phyloP scores from a whole-genome alignment of 2,888 invertebrate species.

The Acrocyrtus sp. region DNA sequence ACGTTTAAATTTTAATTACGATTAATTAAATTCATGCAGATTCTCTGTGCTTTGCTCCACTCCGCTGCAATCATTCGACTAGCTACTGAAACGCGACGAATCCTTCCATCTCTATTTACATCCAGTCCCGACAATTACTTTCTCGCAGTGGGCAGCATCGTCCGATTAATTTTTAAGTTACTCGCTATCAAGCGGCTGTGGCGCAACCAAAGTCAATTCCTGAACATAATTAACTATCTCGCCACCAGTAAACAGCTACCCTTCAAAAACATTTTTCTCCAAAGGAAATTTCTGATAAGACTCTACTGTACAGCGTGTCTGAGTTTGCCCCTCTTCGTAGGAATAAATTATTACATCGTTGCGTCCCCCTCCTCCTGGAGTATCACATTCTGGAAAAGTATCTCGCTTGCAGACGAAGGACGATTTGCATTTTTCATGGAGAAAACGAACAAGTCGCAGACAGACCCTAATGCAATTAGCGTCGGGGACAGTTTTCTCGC shows the following conservation, averaged over 20 bases:
- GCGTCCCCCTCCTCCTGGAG: constrained; percentile 8
- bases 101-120: neutral
- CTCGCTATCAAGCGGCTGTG: constrained; percentile 29
- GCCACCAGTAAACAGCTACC: neutral
- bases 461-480: constrained; percentile 1
- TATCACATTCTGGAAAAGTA: neutral
- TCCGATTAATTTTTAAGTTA: constrained; percentile 20
- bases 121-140: constrained; percentile 28
- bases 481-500: constrained; percentile 12
- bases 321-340: constrained; percentile 7
- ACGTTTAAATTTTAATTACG: neutral
- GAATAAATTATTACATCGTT: constrained; percentile 9
- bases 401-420: constrained; percentile 18
- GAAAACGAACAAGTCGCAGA: no score
- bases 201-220: constrained; percentile 15
- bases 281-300: no score
- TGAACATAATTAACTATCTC: constrained; percentile 14
- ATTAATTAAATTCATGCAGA: neutral
- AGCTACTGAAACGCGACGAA: constrained; percentile 6
- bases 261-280: no score
- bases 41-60: constrained; percentile 23
- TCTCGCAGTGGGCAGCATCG: constrained; percentile 5
- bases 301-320: constrained; percentile 3
- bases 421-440: constrained; percentile 19
- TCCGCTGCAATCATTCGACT: constrained; percentile 11